Conservation (phyloP, 1,140 invertebrate species). For the Ostrea denselamellosa region DNA sequence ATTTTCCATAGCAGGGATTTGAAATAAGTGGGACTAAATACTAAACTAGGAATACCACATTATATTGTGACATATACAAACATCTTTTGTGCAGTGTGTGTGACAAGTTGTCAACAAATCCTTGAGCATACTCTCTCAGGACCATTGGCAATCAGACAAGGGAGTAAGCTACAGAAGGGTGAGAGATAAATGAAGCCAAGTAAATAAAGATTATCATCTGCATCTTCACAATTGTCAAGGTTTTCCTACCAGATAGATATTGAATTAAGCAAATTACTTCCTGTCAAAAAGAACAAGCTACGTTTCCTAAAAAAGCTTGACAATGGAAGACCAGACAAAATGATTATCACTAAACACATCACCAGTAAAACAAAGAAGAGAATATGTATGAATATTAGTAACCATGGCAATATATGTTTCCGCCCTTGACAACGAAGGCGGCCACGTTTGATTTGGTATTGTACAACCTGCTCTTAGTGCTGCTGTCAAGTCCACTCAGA, state of each 20-base stretch:
- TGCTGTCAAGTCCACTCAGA: slow-evolving; percentile 67
- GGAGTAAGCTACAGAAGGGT: slow-evolving; percentile 14
- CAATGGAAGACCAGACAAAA: slow-evolving; percentile 29
- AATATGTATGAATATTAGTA: slow-evolving; percentile 40
- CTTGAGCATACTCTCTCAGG: background rate
- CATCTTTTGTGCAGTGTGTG: background rate
- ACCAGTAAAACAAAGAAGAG: slow-evolving; percentile 18
- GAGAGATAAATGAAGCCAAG: background rate
- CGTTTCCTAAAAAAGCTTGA: background rate
- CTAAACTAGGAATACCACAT: background rate
- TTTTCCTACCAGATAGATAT: background rate
- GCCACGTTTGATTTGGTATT: background rate
- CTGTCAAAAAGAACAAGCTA: background rate
- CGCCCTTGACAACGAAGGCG: slow-evolving; percentile 32
- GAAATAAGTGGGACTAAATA: background rate
- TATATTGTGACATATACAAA: background rate
- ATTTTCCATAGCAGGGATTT: background rate
- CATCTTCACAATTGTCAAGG: background rate
- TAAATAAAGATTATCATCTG: background rate
- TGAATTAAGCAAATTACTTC: background rate
- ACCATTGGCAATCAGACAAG: background rate
- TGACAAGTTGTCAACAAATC: background rate
- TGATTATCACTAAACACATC: slow-evolving; percentile 7
- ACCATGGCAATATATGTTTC: slow-evolving; percentile 52
- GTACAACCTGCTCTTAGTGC: slow-evolving; percentile 59